Evolutionary conservation across 2,888 invertebrate genomes (phyloP), one percentile per base, ranked within the genome.

Genomic region (Zeuzera pyrina): DNA sequence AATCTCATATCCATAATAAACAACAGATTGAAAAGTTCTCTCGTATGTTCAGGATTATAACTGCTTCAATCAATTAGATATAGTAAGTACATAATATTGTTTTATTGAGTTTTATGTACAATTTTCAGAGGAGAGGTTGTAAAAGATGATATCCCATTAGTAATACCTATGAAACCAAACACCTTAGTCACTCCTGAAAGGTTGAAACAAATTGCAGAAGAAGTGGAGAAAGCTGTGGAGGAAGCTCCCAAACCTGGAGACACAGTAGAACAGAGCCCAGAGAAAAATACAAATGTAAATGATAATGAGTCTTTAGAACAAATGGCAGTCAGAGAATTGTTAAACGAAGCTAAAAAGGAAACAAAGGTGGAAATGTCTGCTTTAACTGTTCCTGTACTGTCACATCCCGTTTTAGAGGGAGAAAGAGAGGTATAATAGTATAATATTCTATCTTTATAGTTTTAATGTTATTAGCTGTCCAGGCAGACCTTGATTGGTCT

Each of bases 251-350:
- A 78, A 15, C 62, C 63, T 25, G 66, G 65, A 21, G n/a, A n/a
- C n/a, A n/a, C n/a, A n/a, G 64, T 70, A 29, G 64, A 70, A 29
- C 51, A 64, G 10, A 42, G 31, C 5, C 15, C 28, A 6, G 29
- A 31, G 4, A 38, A 15, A 11, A 34, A 41, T 6, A 33, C 43
- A 51, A 4, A 61, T 50, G 29, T 25, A 27, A 39, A 54, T 5
- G 49, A 58, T 41, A 65, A 63, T 66, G 74, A 59, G 50, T 63
- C 68, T 0, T 36, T 79, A 13, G 93, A 94, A 36, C 88, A 91
- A 59, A 87, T 90, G 61, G 94, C 92, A 12, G 88, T 89, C 0
- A 81, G 87, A 39, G 93, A 94, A 70, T 70, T 94, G 16, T 53
- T 94, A 26, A 84, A 87, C 43, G 90, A 89, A 52, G 67, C 84